Evolutionary conservation across 2,113 vertebrate genomes (phyloP), one percentile per base, ranked within the genome.

Genomic region (Eleginops maclovinus): DNA sequence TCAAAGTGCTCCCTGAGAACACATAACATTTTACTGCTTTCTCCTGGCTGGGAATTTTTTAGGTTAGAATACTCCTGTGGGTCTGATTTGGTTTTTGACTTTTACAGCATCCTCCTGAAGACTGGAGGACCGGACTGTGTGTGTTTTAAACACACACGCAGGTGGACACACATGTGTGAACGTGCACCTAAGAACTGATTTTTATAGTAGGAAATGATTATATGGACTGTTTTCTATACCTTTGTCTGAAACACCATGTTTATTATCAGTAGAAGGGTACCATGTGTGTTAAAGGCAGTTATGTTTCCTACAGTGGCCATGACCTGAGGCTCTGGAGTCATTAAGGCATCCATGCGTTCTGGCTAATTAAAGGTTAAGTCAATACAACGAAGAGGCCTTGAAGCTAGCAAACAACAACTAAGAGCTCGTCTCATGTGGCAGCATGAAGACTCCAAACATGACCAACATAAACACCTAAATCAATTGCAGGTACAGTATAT

Each of bases 291-390:
- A 62, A 72, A 87, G 61, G 62, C 79, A 75, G 54, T 69, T 62
- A 78, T 72, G 78, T 83, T 89, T 79, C 63, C 79, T 51, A n/a
- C 58, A 62, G 61, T 61, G 66, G 55, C 85, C 82, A 24, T 88
- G 88, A 88, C 90, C 90, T 50, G 73, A 82, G 84, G 85, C 74
- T 24, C 22, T 21, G 81, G 64, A 78, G 73, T 72, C 86, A 86
- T 91, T 88, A 82, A 86, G 86, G 72, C 70, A 64, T 65, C 77
- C 24, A 28, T 49, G 77, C 74, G 46, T 84, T 68, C 69, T 70
- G 84, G 62, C 83, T 90, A 89, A 90, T 89, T 88, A 83, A 91
- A 89, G 86, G 84, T 90, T 90, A 86, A 83, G 84, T 92, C 86
- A 72, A 90, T 88, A 87, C 49, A 77, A 72, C 72, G 75, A 76